These are phyloP conservation scores for Callionymus lyra DNA, from an alignment of 2,113 vertebrate species.

Conservation along the genomic window DNA sequence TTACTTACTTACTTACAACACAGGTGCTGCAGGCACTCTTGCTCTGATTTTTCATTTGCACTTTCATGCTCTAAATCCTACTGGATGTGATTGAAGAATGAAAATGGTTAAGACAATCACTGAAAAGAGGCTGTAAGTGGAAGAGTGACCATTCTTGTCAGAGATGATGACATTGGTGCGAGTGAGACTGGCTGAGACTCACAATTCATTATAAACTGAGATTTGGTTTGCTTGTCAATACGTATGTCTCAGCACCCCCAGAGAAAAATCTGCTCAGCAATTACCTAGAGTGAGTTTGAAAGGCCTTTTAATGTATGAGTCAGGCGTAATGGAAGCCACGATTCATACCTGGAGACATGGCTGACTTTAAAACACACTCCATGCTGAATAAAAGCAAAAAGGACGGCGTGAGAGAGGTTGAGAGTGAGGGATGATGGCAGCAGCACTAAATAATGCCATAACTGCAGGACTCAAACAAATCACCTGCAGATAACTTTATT, in stretches of 20 bases:
- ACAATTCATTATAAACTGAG: constrained; percentile 34
- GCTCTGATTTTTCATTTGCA: constrained; percentile 3
- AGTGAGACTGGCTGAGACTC: constrained; percentile 32
- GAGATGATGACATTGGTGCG: constrained; percentile 13
- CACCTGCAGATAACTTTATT: no score
- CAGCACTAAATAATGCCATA: no score
- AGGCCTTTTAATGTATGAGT: constrained; percentile 50
- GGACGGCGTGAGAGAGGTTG: no score
- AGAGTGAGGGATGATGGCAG: no score
- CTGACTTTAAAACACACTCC: constrained; percentile 9
- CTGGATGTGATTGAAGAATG: constrained; percentile 31
- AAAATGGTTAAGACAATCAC: constrained; percentile 20
- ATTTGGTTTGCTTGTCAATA: constrained; percentile 51
- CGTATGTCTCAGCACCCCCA: constrained; percentile 36
- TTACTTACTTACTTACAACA: no score
- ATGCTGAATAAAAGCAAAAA: no score
- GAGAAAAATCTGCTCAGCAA: constrained; percentile 29
- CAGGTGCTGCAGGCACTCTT: no score
- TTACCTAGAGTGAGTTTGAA: constrained; percentile 46
- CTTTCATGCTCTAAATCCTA: constrained; percentile 17
- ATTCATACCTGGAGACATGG: constrained; percentile 35
- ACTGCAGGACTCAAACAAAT: no score
- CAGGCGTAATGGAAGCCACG: constrained; percentile 41
- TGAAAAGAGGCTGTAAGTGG: constrained; percentile 13
- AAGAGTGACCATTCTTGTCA: background rate